phyloP scores from a whole-genome alignment of 2,113 vertebrate species.

The Centropus bengalensis region DNA sequence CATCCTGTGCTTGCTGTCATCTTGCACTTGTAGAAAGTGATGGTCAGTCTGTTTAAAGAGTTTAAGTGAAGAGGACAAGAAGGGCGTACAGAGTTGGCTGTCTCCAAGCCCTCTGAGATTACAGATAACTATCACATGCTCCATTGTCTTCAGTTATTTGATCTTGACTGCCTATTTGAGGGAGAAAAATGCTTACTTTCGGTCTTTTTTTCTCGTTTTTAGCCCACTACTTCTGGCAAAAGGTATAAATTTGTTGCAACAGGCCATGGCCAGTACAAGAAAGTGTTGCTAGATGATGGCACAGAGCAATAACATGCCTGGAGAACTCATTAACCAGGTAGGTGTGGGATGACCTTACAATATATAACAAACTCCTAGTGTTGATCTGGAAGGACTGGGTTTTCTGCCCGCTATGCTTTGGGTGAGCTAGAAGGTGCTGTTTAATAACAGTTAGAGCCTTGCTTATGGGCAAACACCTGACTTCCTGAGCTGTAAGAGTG shows the following conservation, averaged over 20 bases:
- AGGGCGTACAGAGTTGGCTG: neutral
- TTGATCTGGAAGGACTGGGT: neutral
- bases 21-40: fast-evolving
- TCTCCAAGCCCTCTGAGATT: neutral
- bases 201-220: neutral
- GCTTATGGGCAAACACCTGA: neutral
- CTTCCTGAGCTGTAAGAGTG: neutral
- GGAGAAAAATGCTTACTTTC: neutral
- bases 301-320: conserved; percentile 28
- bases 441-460: neutral
- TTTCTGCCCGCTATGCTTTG: neutral
- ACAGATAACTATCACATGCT: neutral
- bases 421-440: neutral
- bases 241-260: conserved; percentile 88
- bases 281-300: conserved; percentile 77
- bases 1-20: neutral
- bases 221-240: conserved; percentile 80
- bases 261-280: conserved; percentile 92
- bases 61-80: fast-evolving
- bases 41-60: neutral
- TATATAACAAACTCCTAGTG: neutral
- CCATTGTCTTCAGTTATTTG: neutral
- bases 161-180: neutral
- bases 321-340: conserved; percentile 52
- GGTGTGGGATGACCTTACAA: neutral